These are phyloP conservation scores for Criorhina ranunculi DNA, from an alignment of 2,888 invertebrate species.

Conservation along the genomic window DNA sequence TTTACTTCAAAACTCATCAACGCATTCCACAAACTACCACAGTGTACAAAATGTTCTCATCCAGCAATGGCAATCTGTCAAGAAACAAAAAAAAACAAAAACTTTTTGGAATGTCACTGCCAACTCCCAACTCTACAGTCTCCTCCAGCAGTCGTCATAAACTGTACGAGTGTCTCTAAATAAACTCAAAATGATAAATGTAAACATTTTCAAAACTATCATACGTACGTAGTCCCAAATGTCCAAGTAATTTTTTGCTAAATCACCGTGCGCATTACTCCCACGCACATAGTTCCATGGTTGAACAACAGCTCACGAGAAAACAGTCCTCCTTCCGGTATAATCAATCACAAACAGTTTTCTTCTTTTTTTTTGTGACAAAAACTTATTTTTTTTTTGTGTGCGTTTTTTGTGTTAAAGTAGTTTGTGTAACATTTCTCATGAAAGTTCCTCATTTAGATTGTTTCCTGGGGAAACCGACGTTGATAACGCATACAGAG, in stretches of 20 bases:
- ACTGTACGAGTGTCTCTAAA: conserved; percentile 11
- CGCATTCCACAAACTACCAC: too few relatives aligned
- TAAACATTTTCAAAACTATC: conserved; percentile 33
- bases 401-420: conserved; percentile 19
- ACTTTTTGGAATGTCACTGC: neutral
- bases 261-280: conserved; percentile 30
- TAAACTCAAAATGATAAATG: conserved; percentile 41
- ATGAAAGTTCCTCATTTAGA: conserved; percentile 59
- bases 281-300: neutral
- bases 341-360: conserved; percentile 53
- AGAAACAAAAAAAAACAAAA: too few relatives aligned
- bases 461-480: conserved; percentile 44
- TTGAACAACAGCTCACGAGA: neutral
- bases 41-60: too few relatives aligned
- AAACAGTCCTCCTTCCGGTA: conserved; percentile 42
- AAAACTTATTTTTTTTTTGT: neutral
- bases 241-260: conserved; percentile 51
- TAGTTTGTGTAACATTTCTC: conserved; percentile 54
- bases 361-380: neutral
- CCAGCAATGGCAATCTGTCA: too few relatives aligned
- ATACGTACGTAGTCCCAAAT: conserved; percentile 44
- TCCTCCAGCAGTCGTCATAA: neutral
- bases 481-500: conserved; percentile 41
- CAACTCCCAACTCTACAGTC: neutral
- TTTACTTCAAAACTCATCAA: too few relatives aligned